A percentile compares a stretch with the other conserved stretches of the same genome.
phyloP scores from a whole-genome alignment of 2,113 vertebrate species.

The Eupsittula cactorum region DNA sequence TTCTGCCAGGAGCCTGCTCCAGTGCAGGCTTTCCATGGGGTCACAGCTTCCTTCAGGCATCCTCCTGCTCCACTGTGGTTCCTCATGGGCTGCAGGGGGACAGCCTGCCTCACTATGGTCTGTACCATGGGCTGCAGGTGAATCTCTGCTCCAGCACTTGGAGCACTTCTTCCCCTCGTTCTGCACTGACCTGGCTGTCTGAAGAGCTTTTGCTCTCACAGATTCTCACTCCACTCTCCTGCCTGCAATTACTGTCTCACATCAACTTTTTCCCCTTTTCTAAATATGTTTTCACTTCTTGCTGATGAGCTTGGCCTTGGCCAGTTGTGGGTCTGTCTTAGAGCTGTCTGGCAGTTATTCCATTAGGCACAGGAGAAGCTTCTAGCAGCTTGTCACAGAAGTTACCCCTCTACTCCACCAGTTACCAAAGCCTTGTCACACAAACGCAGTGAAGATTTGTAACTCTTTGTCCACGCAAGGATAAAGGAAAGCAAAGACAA shows the following conservation, averaged over 20 bases:
- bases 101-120: neutral
- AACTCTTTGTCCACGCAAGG: neutral
- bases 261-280: neutral
- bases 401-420: neutral
- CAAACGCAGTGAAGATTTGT: neutral
- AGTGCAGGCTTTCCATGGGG: too few species aligned
- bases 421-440: neutral
- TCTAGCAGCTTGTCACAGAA: neutral
- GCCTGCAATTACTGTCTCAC: neutral
- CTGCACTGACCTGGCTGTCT: neutral
- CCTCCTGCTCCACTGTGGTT: neutral
- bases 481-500: neutral
- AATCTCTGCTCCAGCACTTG: fast-evolving
- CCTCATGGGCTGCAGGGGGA: neutral
- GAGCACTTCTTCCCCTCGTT: neutral
- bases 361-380: neutral
- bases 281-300: fast-evolving
- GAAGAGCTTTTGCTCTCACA: neutral
- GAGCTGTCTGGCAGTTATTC: neutral
- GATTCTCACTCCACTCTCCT: neutral
- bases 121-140: fast-evolving
- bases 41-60: neutral
- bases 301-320: neutral
- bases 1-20: neutral
- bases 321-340: fast-evolving